Conservation (phyloP, 1,140 invertebrate species). For the Drosophila miranda region DNA sequence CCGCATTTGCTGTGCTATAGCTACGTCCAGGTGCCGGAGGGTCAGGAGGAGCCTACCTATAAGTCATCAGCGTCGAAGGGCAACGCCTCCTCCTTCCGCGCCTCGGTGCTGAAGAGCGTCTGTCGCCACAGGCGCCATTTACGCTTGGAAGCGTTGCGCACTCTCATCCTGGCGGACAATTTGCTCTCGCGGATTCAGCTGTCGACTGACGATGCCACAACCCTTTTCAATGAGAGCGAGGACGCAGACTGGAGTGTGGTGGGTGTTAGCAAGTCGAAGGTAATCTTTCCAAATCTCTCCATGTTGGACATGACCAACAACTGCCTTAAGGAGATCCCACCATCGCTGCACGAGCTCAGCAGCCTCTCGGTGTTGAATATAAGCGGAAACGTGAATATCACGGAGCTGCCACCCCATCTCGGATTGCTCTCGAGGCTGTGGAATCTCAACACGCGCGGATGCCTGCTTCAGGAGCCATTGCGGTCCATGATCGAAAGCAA, state of each 20-base stretch:
- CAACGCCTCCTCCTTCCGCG: conserved; percentile 84
- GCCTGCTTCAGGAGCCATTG: conserved; percentile 93
- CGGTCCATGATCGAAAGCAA: conserved; percentile 96
- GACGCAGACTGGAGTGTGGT: conserved; percentile 81
- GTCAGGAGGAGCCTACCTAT: conserved; percentile 84
- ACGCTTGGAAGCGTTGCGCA: conserved; percentile 82
- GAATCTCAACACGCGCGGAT: conserved; percentile 97
- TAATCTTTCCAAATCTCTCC: conserved; percentile 96
- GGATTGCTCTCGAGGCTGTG: conserved; percentile 95
- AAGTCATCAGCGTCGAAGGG: conserved; percentile 45
- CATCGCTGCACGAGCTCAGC: conserved; percentile 91
- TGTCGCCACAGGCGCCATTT: conserved; percentile 93
- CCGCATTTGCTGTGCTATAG: conserved; percentile 86
- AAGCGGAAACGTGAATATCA: conserved; percentile 93
- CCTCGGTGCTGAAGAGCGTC: conserved; percentile 89
- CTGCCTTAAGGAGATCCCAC: conserved; percentile 89
- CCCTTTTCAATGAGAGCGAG: conserved; percentile 76
- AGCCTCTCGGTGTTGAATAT: conserved; percentile 97
- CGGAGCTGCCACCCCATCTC: conserved; percentile 95
- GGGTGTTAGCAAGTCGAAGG: conserved; percentile 84
- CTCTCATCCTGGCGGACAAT: conserved; percentile 92
- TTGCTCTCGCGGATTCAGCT: conserved; percentile 89
- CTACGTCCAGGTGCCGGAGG: conserved; percentile 67
- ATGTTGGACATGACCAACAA: conserved; percentile 98
- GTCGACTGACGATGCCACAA: conserved; percentile 88